A percentile compares a stretch with the other conserved stretches of the same genome.
These are phyloP conservation scores for Gallinago stenura DNA, from an alignment of 2,797 vertebrate genomes.

Conservation along the genomic window DNA sequence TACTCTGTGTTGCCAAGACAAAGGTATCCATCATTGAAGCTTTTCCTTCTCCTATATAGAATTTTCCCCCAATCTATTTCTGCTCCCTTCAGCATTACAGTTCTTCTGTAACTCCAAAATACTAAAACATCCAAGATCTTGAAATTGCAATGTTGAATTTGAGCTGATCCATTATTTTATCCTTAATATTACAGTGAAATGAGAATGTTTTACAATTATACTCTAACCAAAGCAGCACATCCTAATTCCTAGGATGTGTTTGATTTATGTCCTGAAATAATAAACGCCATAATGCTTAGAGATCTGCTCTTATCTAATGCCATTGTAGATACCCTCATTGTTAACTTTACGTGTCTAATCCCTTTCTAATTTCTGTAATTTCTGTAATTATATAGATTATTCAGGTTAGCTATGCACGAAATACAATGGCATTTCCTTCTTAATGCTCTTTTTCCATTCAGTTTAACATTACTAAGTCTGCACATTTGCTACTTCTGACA, in stretches of 20 bases:
- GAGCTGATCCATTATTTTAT: background rate
- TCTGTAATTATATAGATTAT: background rate
- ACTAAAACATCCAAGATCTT: background rate
- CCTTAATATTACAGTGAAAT: background rate
- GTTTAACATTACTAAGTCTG: background rate
- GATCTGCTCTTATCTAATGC: background rate
- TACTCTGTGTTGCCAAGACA: constrained; percentile 44
- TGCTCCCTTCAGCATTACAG: background rate
- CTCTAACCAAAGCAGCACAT: background rate
- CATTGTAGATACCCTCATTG: background rate
- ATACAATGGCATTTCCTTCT: background rate
- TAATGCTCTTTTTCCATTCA: background rate
- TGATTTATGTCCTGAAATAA: background rate
- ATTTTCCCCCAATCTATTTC: background rate
- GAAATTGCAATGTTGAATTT: background rate
- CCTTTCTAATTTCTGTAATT: background rate
- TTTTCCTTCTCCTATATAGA: background rate
- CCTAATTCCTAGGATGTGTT: background rate
- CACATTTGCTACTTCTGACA: background rate
- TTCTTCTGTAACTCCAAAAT: background rate
- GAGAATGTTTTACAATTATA: background rate
- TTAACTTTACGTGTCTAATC: background rate
- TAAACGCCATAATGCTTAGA: background rate
- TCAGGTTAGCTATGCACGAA: background rate
- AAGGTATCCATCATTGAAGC: constrained; percentile 33